Base-by-base conservation (phyloP, 37 sponge, comb jelly and placozoan genomes). In the Amphimedon queenslandica region DNA sequence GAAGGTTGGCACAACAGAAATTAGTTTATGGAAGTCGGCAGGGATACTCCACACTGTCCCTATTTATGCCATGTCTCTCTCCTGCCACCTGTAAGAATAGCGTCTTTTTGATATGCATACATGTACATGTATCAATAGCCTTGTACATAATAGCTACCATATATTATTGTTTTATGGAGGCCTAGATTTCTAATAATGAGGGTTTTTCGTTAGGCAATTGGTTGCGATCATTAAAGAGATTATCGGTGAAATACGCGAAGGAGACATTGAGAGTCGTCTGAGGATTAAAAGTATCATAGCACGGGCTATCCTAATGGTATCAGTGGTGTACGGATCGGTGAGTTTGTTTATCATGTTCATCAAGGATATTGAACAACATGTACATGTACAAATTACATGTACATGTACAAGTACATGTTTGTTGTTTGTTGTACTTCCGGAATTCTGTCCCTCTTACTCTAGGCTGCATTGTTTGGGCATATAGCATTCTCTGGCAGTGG, bases 31-130 rank as follows among this genome's bases (percentile, higher is more conserved):
- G 86, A n/a, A 66, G 10, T 42, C 4, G 6, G 27, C 37, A 0
- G 94, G 94, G 2, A 18, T 82, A 4, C 58, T 93, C 37, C 64
- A 61, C 30, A 77, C 79, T 38, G n/a, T 93, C 30, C 90, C 94
- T 4, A 93, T 93, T 35, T 74, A 80, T 34, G 41, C 90, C 27
- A 57, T 93, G 60, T 86, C 94, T 28, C 85, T 85, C 53, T 43
- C 75, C 34, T 93, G 94, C 55, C 94, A 93, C 28, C 61, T 87
- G 94, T 93, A 66, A 42, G 89, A 43, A 10, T n/a, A n/a, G n/a
- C n/a, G n/a, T n/a, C n/a, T n/a, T n/a, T n/a, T n/a, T n/a, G n/a
- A n/a, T n/a, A n/a, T n/a, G n/a, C n/a, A n/a, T n/a, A n/a, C n/a
- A n/a, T n/a, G n/a, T n/a, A n/a, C n/a, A n/a, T n/a, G n/a, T n/a